Conservation (phyloP, 2,113 vertebrate species). For the Prietella phreatophila region DNA sequence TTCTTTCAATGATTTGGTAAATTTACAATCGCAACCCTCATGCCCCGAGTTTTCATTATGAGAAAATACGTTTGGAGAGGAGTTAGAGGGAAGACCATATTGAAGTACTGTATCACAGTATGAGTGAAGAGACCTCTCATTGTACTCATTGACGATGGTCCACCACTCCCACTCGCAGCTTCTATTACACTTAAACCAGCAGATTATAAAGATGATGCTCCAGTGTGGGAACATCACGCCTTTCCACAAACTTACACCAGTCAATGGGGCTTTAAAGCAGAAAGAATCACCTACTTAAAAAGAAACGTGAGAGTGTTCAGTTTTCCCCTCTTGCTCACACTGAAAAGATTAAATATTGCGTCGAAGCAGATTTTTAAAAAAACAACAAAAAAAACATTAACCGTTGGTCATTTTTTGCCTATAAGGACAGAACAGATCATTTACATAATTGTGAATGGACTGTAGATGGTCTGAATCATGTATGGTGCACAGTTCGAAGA, state of each 20-base stretch:
- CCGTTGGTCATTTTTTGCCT: slow-evolving; percentile 68
- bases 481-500: slow-evolving; percentile 63
- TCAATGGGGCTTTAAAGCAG: slow-evolving; percentile 59
- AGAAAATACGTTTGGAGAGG: slow-evolving; percentile 55
- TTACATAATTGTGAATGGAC: slow-evolving; percentile 78
- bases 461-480: slow-evolving; percentile 63
- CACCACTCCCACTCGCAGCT: slow-evolving; percentile 53
- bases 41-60: slow-evolving; percentile 64
- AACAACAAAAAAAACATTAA: slow-evolving; percentile 64
- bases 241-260: slow-evolving; percentile 54
- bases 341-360: slow-evolving; percentile 65
- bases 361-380: slow-evolving; percentile 59
- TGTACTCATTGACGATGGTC: slow-evolving; percentile 26
- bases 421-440: slow-evolving; percentile 66
- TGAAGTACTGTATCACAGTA: slow-evolving; percentile 45
- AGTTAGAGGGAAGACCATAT: slow-evolving; percentile 59
- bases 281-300: slow-evolving; percentile 50
- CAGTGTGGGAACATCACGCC: slow-evolving; percentile 33
- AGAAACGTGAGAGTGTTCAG: slow-evolving; percentile 19
- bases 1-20: slow-evolving; percentile 85
- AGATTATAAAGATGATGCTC: background rate
- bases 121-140: slow-evolving; percentile 56
- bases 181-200: slow-evolving; percentile 58
- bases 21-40: slow-evolving; percentile 80
- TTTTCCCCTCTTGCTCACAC: slow-evolving; percentile 51